Percentiles rank a stretch among this genome's conserved stretches.
Conservation (phyloP, 2,113 vertebrate genomes). For the Eupsittula cactorum region DNA sequence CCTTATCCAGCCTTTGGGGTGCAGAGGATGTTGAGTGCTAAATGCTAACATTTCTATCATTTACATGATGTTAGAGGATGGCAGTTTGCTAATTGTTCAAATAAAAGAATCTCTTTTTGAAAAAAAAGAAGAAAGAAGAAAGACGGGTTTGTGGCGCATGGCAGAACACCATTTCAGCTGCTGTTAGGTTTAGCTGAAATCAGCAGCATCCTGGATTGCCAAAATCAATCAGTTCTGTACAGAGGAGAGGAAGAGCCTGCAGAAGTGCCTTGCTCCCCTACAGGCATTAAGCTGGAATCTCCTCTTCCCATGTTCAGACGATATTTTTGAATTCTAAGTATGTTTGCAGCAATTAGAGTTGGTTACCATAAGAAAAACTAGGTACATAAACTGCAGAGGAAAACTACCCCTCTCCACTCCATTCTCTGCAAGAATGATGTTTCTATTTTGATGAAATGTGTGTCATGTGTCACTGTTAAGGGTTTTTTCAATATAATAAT, state of each 20-base stretch:
- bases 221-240: not conserved
- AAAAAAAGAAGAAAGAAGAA: not conserved
- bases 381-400: not conserved
- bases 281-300: not conserved
- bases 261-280: not conserved
- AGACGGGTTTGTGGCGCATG: not conserved
- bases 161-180: not conserved
- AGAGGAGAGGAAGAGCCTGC: not conserved
- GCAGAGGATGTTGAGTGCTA: not conserved
- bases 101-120: not conserved
- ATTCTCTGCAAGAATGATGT: not conserved
- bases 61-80: not conserved
- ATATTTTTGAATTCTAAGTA: not conserved
- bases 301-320: not conserved
- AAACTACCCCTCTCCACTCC: not conserved
- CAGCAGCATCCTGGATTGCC: not conserved
- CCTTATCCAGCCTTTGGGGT: conserved; percentile 1
- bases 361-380: not conserved
- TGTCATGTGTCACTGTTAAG: not conserved
- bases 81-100: not conserved
- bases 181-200: not conserved
- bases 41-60: conserved; percentile 5
- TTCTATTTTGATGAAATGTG: not conserved
- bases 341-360: not conserved
- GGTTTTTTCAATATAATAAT: not conserved